Conservation (phyloP, 1,140 invertebrate genomes). For the Brachionus calyciflorus region DNA sequence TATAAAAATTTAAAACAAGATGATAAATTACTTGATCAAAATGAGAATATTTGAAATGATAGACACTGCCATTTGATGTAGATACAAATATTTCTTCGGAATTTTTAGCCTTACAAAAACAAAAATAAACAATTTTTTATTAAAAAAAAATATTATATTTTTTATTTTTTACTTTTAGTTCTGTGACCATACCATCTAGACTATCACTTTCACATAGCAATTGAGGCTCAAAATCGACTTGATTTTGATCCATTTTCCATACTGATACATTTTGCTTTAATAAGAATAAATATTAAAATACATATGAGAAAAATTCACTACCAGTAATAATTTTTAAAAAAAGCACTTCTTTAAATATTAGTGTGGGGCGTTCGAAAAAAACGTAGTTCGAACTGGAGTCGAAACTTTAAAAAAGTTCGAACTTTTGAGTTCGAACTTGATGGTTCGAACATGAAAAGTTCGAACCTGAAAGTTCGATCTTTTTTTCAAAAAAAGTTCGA, state of each 20-base stretch:
- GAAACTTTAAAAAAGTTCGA: no score
- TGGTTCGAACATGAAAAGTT: no score
- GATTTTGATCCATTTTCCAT: not conserved
- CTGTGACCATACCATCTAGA: slow-evolving; percentile 12
- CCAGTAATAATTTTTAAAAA: no score
- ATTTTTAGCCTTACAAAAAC: slow-evolving; percentile 15
- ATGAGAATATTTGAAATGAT: not conserved
- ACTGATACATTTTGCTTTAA: not conserved
- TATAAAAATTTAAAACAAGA: no score
- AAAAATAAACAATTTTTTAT: no score
- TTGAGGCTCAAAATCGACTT: not conserved
- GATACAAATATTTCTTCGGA: slow-evolving; percentile 18
- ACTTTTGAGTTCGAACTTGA: no score
- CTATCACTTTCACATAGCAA: not conserved
- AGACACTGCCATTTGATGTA: slow-evolving; percentile 14
- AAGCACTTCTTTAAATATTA: no score
- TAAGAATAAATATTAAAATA: not conserved
- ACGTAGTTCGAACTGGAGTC: no score
- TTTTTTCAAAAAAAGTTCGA: no score
- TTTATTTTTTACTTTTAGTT: not conserved
- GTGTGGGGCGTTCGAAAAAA: no score
- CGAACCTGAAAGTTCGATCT: no score
- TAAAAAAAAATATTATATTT: not conserved
- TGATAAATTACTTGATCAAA: not conserved
- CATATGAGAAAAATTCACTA: no score